These are phyloP conservation scores for Vanessa atalanta DNA, from an alignment of 1,140 invertebrate species.

Conservation along the genomic window DNA sequence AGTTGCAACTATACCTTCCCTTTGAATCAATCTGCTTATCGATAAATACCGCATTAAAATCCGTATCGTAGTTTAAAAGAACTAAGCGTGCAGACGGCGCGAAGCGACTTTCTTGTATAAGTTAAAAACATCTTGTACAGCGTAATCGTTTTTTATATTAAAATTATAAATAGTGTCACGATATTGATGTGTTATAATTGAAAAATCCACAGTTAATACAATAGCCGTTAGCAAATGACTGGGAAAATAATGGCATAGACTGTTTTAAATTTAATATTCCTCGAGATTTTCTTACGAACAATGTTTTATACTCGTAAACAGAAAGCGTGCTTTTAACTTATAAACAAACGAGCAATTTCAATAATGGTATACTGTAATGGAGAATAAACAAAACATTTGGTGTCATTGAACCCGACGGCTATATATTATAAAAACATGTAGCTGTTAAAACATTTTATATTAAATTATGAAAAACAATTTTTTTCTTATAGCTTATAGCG, in stretches of 20 bases:
- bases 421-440: background rate
- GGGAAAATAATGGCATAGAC: background rate
- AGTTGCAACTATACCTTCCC: too few species aligned
- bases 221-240: background rate
- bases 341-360: conserved; percentile 36
- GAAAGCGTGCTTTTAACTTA: conserved; percentile 40
- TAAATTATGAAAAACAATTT: too few species aligned
- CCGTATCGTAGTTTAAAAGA: too few species aligned
- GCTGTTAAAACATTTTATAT: too few species aligned
- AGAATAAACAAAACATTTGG: conserved; percentile 25
- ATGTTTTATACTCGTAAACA: conserved; percentile 38
- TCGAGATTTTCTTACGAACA: conserved; percentile 18
- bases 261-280: conserved; percentile 6
- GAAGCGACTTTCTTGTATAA: too few species aligned
- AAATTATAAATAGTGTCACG: background rate
- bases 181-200: background rate
- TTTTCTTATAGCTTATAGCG: too few species aligned
- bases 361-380: conserved; percentile 29
- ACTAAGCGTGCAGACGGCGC: too few species aligned
- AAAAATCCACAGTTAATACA: too few species aligned
- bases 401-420: conserved; percentile 31
- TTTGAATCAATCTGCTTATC: too few species aligned
- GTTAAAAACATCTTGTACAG: too few species aligned
- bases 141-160: background rate
- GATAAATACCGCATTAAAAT: too few species aligned